Evolutionary conservation across 2,888 invertebrate species (phyloP).

Genomic region (Scaptomyza tumidula): DNA sequence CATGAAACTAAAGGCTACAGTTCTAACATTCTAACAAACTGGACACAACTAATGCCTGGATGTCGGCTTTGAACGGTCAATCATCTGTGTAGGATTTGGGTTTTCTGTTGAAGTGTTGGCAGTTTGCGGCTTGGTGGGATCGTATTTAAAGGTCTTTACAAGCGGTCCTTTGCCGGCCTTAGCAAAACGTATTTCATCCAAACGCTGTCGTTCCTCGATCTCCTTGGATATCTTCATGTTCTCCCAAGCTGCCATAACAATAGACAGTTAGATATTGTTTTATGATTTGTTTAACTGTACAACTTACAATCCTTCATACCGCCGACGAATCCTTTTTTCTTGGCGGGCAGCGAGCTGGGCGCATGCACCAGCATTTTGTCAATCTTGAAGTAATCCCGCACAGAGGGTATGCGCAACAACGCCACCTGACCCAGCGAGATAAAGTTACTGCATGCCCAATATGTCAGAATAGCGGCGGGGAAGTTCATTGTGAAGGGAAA

Average conservation of each 20-base stretch:
- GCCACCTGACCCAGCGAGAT: conserved; percentile 91
- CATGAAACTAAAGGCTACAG: conserved; percentile 54
- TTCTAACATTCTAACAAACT: conserved; percentile 50
- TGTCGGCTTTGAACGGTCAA: conserved; percentile 22
- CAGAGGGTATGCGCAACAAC: conserved; percentile 89
- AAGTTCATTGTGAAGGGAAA: conserved; percentile 95
- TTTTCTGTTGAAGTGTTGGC: neutral
- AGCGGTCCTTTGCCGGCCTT: conserved; percentile 94
- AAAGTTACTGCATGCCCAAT: conserved; percentile 95
- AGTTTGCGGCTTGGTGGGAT: conserved; percentile 88
- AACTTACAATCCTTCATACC: conserved; percentile 92
- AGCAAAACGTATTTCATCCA: conserved; percentile 92
- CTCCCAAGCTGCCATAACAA: conserved; percentile 88
- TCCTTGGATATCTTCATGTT: conserved; percentile 92
- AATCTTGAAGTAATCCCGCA: conserved; percentile 91
- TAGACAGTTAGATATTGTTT: neutral
- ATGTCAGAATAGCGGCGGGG: conserved; percentile 93
- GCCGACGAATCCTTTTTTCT: conserved; percentile 91
- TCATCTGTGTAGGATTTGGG: conserved; percentile 7
- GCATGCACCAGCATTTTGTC: conserved; percentile 87
- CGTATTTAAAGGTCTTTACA: conserved; percentile 93
- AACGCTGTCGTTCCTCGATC: conserved; percentile 90
- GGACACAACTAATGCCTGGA: conserved; percentile 38
- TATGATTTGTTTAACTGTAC: neutral
- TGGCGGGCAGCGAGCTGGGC: conserved; percentile 87